phyloP scores from a whole-genome alignment of 2,113 vertebrate species.

The Aspidoscelis tigris region DNA sequence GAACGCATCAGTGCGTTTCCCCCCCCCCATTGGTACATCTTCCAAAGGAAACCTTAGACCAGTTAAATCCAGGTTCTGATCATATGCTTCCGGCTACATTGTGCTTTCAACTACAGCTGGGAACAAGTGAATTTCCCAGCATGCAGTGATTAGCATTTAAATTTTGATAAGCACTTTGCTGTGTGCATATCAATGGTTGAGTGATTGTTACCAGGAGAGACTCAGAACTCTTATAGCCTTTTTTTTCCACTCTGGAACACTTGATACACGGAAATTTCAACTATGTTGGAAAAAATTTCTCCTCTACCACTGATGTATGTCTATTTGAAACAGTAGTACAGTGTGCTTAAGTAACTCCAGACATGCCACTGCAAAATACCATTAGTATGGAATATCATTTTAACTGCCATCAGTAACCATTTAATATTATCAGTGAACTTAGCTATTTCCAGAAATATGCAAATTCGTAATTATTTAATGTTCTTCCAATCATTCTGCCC shows the following conservation, averaged over 20 bases:
- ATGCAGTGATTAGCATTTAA: constrained; percentile 75
- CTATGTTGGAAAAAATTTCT: constrained; percentile 23
- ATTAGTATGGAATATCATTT: constrained; percentile 44
- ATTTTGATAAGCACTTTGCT: constrained; percentile 73
- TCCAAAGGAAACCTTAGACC: constrained; percentile 31
- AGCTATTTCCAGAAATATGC: constrained; percentile 62
- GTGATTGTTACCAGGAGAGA: constrained; percentile 62
- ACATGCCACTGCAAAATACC: constrained; percentile 26
- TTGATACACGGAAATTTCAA: constrained; percentile 34
- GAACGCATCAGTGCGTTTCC: constrained; percentile 30
- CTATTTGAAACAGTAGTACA: constrained; percentile 1
- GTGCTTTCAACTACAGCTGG: constrained; percentile 64
- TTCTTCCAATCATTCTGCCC: constrained; percentile 55
- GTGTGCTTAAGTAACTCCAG: constrained; percentile 13
- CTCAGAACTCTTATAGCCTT: constrained; percentile 44
- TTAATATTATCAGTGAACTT: constrained; percentile 36
- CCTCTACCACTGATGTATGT: constrained; percentile 16
- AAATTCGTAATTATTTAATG: constrained; percentile 68
- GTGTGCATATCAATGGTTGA: constrained; percentile 70
- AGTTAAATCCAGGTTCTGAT: constrained; percentile 47
- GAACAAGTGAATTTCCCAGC: constrained; percentile 69
- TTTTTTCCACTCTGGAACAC: constrained; percentile 55
- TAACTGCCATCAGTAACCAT: too few relatives aligned
- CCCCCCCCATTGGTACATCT: background rate
- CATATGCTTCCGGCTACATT: constrained; percentile 21